Conservation (phyloP, 2,797 vertebrate species). For the Linurgus olivaceus region DNA sequence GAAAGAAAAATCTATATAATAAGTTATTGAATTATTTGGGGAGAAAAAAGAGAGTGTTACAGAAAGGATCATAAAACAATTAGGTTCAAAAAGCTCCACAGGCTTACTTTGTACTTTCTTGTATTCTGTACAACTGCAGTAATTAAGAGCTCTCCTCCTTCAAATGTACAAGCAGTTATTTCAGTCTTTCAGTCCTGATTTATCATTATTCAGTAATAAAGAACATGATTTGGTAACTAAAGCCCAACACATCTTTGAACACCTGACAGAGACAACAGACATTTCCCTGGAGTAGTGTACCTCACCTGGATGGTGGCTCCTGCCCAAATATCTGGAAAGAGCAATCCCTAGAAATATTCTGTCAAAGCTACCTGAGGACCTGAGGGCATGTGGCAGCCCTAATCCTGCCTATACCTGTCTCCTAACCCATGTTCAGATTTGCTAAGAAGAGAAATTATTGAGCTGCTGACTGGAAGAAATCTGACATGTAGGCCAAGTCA, state of each 20-base stretch:
- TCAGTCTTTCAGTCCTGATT: not conserved
- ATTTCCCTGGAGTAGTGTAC: not conserved
- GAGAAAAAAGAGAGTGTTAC: fast-evolving
- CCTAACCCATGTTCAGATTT: not conserved
- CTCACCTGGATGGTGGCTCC: not conserved
- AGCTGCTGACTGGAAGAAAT: not conserved
- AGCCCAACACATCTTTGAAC: not conserved
- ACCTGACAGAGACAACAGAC: not conserved
- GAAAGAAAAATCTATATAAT: not conserved
- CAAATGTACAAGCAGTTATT: not conserved
- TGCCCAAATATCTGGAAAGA: not conserved
- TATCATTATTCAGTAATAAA: not conserved
- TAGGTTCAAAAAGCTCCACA: not conserved
- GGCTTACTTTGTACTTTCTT: not conserved
- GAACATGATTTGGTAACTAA: not conserved
- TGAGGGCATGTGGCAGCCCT: not conserved
- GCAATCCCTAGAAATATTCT: not conserved
- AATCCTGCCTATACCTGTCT: not conserved
- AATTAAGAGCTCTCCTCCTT: not conserved
- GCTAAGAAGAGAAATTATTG: not conserved
- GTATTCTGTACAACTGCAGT: not conserved
- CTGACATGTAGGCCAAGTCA: not conserved
- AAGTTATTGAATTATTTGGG: not conserved
- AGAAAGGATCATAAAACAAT: not conserved
- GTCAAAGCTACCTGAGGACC: not conserved